Evolutionary conservation across 2,797 vertebrate genomes (phyloP).

Genomic region (Malurus leucopterus): DNA sequence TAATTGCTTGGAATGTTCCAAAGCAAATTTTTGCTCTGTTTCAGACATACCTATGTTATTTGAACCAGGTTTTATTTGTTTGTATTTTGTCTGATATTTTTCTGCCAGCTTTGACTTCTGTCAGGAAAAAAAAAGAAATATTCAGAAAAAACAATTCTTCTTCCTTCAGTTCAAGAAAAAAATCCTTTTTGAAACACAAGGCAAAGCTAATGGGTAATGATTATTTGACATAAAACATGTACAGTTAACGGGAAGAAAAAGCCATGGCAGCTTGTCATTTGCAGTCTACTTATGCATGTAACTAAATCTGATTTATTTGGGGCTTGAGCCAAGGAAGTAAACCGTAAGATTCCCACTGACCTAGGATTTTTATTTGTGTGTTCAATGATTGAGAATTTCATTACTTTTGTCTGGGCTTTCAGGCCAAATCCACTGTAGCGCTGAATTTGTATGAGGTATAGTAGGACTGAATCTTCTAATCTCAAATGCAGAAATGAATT

Average conservation of each 20-base stretch:
- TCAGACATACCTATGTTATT: conserved; percentile 34
- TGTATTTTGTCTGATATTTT: conserved; percentile 22
- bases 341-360: conserved; percentile 8
- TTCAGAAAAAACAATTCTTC: not conserved
- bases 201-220: not conserved
- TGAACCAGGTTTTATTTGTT: conserved; percentile 28
- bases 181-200: not conserved
- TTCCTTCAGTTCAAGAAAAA: not conserved
- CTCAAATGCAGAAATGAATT: not conserved
- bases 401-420: not conserved
- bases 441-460: not conserved
- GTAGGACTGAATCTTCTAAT: not conserved
- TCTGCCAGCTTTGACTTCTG: not conserved
- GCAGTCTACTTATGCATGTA: conserved; percentile 52
- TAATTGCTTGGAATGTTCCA: conserved; percentile 13
- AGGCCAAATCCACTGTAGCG: not conserved
- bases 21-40: not conserved
- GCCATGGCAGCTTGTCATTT: conserved; percentile 51
- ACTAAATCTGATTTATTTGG: conserved; percentile 56
- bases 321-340: conserved; percentile 50
- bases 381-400: not conserved
- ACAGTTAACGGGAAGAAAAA: conserved; percentile 18
- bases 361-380: not conserved
- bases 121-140: not conserved
- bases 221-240: conserved; percentile 15